Percentiles rank a stretch among this genome's conserved stretches.
phyloP scores from a whole-genome alignment of 1,140 invertebrate species.

The Globodera ellingtonae region DNA sequence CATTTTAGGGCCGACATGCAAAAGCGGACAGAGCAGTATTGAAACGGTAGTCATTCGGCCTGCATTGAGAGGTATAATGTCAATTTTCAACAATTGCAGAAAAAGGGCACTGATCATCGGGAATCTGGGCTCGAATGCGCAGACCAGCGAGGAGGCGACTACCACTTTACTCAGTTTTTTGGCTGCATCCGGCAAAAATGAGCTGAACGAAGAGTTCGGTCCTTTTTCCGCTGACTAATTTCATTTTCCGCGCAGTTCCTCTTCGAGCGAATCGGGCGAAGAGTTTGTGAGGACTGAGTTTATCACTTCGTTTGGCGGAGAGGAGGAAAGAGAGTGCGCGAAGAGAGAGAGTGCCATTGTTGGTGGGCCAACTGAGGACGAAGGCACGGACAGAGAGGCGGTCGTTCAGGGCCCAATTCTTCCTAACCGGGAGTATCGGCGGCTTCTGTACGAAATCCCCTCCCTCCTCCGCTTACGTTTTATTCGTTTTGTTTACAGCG shows the following conservation, averaged over 20 bases:
- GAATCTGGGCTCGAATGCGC: slow-evolving; percentile 30
- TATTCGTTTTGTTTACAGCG: background rate
- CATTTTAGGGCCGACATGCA: slow-evolving; percentile 59
- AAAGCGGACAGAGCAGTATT: slow-evolving; percentile 55
- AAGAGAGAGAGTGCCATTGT: background rate
- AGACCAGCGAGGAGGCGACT: slow-evolving; percentile 57
- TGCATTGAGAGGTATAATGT: background rate
- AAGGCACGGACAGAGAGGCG: slow-evolving; percentile 25
- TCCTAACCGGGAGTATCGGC: slow-evolving; percentile 53
- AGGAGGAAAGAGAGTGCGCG: slow-evolving; percentile 20
- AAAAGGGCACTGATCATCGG: slow-evolving; percentile 51
- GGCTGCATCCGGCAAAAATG: slow-evolving; percentile 28
- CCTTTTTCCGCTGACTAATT: background rate
- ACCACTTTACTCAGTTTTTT: slow-evolving; percentile 55
- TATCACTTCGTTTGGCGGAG: slow-evolving; percentile 58
- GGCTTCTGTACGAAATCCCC: slow-evolving; percentile 41
- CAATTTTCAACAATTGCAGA: background rate
- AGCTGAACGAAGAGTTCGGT: slow-evolving; percentile 33
- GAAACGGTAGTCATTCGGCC: slow-evolving; percentile 34
- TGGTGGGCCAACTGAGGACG: slow-evolving; percentile 25
- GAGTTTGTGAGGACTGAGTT: slow-evolving; percentile 54
- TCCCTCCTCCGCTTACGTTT: background rate
- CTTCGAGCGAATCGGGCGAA: slow-evolving; percentile 42
- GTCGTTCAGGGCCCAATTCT: slow-evolving; percentile 52
- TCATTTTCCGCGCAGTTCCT: slow-evolving; percentile 33